Evolutionary conservation across 1,140 invertebrate species (phyloP).

Genomic region (Sipha flava): DNA sequence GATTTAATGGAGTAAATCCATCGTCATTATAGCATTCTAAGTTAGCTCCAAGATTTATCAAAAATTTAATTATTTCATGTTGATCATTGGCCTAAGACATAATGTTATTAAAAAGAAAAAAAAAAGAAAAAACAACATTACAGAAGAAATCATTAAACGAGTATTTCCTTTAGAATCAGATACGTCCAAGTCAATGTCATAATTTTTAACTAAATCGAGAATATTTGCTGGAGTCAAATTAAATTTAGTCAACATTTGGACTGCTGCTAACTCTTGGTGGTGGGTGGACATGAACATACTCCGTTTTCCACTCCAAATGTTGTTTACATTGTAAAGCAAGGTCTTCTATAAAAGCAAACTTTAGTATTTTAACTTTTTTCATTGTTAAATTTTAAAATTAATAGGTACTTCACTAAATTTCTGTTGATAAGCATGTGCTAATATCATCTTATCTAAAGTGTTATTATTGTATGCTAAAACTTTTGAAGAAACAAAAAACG

Average conservation of each 20-base stretch:
- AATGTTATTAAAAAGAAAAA: not conserved
- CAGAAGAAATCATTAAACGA: constrained; percentile 3
- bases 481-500: not conserved
- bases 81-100: constrained; percentile 1
- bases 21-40: constrained; percentile 12
- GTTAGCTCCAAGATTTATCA: constrained; percentile 8
- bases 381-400: not conserved
- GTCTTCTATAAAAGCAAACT: not conserved
- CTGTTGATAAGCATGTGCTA: constrained; percentile 1
- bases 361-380: not conserved
- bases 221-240: not conserved
- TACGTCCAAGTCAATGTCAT: not conserved
- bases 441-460: constrained; percentile 15
- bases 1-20: constrained; percentile 27
- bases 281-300: not conserved
- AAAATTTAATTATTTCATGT: not conserved
- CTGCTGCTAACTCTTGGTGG: not conserved
- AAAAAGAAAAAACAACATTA: not conserved
- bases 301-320: not conserved
- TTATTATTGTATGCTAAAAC: constrained; percentile 17
- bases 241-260: not conserved
- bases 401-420: not conserved
- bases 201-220: not conserved
- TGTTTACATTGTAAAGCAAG: not conserved
- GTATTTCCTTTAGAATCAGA: constrained; percentile 13